Evolutionary conservation across 2,113 vertebrate species (phyloP).

Genomic region (Penelope pileata): DNA sequence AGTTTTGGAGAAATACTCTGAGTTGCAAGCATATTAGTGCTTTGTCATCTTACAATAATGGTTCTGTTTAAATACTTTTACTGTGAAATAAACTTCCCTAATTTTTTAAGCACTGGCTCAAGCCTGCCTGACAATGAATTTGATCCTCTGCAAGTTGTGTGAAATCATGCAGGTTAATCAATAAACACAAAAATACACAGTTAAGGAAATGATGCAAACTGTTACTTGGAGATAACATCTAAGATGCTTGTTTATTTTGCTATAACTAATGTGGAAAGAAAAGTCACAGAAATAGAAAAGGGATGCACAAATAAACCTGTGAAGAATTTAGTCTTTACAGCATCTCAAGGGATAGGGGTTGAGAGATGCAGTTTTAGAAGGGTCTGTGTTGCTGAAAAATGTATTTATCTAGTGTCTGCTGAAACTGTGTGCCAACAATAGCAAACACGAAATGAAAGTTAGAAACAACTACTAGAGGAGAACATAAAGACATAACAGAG

Average conservation of each 20-base stretch:
- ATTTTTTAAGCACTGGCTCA: background rate
- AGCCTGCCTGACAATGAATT: background rate
- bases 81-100: background rate
- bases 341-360: background rate
- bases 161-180: background rate
- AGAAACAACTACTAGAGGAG: conserved; percentile 3
- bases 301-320: background rate
- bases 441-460: conserved; percentile 3
- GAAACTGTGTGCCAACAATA: conserved; percentile 39
- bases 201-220: background rate
- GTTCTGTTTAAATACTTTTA: background rate
- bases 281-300: background rate
- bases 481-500: conserved; percentile 17
- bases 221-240: background rate
- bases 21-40: background rate
- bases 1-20: background rate
- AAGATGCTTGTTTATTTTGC: background rate
- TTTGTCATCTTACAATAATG: background rate
- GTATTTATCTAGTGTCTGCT: conserved; percentile 40
- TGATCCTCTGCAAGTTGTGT: background rate
- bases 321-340: background rate
- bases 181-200: background rate
- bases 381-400: conserved; percentile 11
- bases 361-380: conserved; percentile 17
- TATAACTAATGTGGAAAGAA: background rate